Evolutionary conservation across 1,140 invertebrate species (phyloP), one percentile per base, ranked within the genome.

Genomic region (Eumaeus atala): DNA sequence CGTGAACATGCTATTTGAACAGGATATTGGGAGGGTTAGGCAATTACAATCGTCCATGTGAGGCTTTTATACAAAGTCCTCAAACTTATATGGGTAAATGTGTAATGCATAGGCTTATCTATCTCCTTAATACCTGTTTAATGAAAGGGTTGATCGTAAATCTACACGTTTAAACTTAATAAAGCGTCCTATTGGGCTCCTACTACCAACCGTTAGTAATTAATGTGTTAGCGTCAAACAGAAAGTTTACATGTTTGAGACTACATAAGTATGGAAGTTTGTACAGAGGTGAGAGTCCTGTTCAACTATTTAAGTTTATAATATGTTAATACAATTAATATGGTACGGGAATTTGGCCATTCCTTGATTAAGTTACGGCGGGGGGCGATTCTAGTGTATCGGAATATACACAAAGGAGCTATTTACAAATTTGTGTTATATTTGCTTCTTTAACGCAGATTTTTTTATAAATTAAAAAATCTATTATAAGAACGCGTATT

Each of bases 81-180:
- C 54, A 63, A 68, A 74, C 61, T 76, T 77, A 64, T 72, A 74
- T 70, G 72, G 71, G 76, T 71, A 71, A 72, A 72, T 79, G 73
- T 66, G 74, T 79, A 76, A 74, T 75, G 70, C 70, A 65, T 62
- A 65, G 67, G 68, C 72, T 75, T 83, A 83, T 81, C 77, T 81
- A 62, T 80, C 73, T 70, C 72, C 68, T 78, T 84, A 79, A 84
- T 84, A 80, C 81, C 79, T 82, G 74, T 80, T 84, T 86, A 83
- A 84, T 84, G 79, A 86, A 84, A 82, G 81, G 83, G 79, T 83
- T 72, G 77, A 82, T 84, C 83, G 72, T 84, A 86, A 86, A 86
- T 86, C 79, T 78, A 82, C 76, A 74, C 72, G 70, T 76, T 69
- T 77, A 70, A 82, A 83, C 73, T 81, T 77, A 81, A 78, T 76